These are phyloP conservation scores for Petroica traversi DNA, from an alignment of 2,113 vertebrate genomes.

Conservation along the genomic window DNA sequence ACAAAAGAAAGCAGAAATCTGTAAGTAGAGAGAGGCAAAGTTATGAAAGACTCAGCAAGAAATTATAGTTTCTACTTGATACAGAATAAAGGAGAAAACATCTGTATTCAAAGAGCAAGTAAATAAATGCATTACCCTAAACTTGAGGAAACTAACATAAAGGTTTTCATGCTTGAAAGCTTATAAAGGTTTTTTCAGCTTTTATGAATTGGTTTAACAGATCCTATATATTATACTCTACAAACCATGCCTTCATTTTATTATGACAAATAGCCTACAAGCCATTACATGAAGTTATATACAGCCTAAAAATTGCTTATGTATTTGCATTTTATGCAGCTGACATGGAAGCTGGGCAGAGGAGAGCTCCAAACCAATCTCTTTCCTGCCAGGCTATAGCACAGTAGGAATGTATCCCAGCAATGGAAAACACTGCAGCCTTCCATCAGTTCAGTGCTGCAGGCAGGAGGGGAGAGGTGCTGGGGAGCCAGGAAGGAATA, in stretches of 20 bases:
- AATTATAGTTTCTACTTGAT: background rate
- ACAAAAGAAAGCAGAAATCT: slow-evolving; percentile 4
- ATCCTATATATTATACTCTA: background rate
- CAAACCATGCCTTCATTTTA: background rate
- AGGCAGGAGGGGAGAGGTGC: background rate
- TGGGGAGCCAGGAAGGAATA: background rate
- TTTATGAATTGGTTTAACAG: background rate
- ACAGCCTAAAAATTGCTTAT: background rate
- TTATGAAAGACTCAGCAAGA: background rate
- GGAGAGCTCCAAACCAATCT: background rate
- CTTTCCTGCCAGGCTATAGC: background rate
- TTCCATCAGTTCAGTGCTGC: background rate
- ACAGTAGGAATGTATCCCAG: background rate
- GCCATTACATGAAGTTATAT: background rate
- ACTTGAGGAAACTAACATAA: background rate
- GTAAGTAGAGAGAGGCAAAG: background rate
- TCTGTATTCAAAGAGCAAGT: background rate
- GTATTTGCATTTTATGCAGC: background rate
- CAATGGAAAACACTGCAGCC: background rate
- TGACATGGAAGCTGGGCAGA: background rate
- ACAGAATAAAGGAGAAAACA: background rate
- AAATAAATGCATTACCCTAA: background rate
- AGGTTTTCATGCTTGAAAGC: background rate
- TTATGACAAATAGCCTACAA: background rate
- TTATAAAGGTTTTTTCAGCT: background rate